These are phyloP conservation scores for Butastur rufipennis DNA, from an alignment of 2,113 vertebrate species.

Conservation along the genomic window DNA sequence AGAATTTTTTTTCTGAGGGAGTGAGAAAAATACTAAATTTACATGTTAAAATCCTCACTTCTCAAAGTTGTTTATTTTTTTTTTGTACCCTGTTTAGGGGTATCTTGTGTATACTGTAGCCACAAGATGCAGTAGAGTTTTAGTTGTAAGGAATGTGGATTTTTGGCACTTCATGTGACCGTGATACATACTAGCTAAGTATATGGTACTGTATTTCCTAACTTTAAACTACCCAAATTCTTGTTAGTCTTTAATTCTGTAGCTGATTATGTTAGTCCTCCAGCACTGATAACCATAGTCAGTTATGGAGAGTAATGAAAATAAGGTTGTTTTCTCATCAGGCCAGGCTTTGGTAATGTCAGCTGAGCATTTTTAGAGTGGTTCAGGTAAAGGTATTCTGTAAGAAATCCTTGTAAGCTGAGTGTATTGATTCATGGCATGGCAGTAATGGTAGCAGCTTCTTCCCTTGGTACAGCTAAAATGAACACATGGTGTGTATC, in stretches of 20 bases:
- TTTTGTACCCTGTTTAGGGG: rapidly evolving
- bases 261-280: not conserved
- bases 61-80: not conserved
- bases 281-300: not conserved
- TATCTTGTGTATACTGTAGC: not conserved
- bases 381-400: not conserved
- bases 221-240: not conserved
- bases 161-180: rapidly evolving
- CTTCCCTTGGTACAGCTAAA: not conserved
- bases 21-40: not conserved
- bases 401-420: not conserved
- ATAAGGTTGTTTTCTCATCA: not conserved
- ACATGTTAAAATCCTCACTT: not conserved
- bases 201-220: not conserved
- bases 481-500: rapidly evolving
- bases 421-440: not conserved
- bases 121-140: not conserved
- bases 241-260: not conserved
- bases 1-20: not conserved
- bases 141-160: not conserved
- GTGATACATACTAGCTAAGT: too few species aligned
- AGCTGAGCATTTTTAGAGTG: not conserved
- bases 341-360: not conserved
- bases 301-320: not conserved
- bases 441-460: not conserved